phyloP scores from a whole-genome alignment of 2,113 vertebrate species.

The Aviceda subcristata region DNA sequence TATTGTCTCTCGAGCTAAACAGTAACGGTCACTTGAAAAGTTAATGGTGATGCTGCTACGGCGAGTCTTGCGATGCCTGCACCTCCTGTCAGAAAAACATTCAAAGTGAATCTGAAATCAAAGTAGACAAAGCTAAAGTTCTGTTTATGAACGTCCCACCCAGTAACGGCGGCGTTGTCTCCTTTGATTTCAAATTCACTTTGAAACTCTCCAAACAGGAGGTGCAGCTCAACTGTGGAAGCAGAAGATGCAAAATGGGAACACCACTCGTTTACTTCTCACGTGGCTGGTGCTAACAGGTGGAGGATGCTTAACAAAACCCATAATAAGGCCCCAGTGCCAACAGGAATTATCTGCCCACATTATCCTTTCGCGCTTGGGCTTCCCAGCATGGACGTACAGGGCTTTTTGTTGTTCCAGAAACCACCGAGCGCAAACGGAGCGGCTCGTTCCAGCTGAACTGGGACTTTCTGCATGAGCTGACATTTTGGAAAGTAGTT shows the following conservation, averaged over 20 bases:
- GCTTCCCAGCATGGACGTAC: neutral
- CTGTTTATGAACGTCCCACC: neutral
- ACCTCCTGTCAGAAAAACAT: constrained; percentile 1
- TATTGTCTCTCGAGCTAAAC: constrained; percentile 14
- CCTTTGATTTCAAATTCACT: constrained; percentile 55
- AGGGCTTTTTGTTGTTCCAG: constrained; percentile 10
- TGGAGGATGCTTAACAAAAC: neutral
- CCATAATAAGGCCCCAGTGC: neutral
- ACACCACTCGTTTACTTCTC: neutral
- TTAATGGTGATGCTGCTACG: neutral
- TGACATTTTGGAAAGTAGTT: constrained; percentile 43
- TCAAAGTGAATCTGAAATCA: constrained; percentile 53
- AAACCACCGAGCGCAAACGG: neutral
- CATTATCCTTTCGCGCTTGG: neutral
- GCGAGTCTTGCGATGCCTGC: neutral
- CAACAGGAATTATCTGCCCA: neutral
- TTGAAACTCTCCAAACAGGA: constrained; percentile 34
- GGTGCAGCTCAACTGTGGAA: neutral
- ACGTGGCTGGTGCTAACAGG: neutral
- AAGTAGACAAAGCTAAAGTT: constrained; percentile 48
- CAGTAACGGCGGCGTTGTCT: neutral
- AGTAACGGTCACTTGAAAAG: constrained; percentile 24
- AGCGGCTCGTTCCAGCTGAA: constrained; percentile 9
- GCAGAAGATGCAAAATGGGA: neutral
- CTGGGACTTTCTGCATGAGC: constrained; percentile 14